A percentile compares a stretch with the other conserved stretches of the same genome.
phyloP scores from a whole-genome alignment of 2,797 vertebrate species.

The Myiotriccus ornatus region DNA sequence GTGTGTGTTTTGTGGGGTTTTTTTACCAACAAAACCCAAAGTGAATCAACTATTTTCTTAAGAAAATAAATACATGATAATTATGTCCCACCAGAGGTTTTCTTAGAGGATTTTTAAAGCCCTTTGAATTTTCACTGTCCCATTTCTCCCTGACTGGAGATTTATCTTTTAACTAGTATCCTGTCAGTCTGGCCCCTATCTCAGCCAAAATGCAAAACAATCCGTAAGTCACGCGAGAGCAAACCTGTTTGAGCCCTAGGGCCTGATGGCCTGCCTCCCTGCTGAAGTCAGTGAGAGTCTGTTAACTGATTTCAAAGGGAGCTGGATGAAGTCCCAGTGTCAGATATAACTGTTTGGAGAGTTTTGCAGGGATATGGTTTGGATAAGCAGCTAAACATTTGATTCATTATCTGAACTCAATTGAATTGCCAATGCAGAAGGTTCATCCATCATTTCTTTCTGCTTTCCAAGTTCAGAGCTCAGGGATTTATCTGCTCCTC shows the following conservation, averaged over 20 bases:
- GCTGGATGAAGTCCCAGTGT: slow-evolving; percentile 16
- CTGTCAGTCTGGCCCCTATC: background rate
- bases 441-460: slow-evolving; percentile 49
- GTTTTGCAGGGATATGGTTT: background rate
- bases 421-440: slow-evolving; percentile 20
- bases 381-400: slow-evolving; percentile 13
- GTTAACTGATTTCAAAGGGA: slow-evolving; percentile 51
- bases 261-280: background rate
- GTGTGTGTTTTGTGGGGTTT: background rate
- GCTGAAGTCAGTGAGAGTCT: slow-evolving; percentile 17
- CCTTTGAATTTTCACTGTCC: background rate
- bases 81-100: background rate
- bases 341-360: slow-evolving; percentile 7
- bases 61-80: background rate
- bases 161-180: background rate
- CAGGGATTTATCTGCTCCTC: slow-evolving; percentile 48
- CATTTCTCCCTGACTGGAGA: background rate
- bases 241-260: slow-evolving; percentile 3
- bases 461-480: slow-evolving; percentile 38
- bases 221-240: background rate
- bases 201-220: background rate
- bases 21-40: background rate
- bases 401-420: slow-evolving; percentile 29
- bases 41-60: background rate
- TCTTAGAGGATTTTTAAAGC: background rate